Base-by-base conservation (phyloP, 2,797 vertebrate genomes). In the Notolabrus celidotus region DNA sequence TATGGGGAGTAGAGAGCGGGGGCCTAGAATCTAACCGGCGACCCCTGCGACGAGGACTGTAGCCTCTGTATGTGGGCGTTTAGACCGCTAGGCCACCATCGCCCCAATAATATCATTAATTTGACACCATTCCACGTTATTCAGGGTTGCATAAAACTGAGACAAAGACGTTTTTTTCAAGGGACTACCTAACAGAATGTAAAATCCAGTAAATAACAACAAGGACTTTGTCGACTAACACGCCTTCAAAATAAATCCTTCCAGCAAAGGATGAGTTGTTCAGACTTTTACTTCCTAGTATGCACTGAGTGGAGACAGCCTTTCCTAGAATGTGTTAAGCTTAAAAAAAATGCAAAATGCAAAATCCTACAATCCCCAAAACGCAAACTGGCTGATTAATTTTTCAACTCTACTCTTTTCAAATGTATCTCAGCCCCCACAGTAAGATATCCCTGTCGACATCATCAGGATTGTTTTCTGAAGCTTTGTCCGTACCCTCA, bases 401-500 rank as follows among this genome's bases (percentile, higher is more conserved):
- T n/a, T n/a, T n/a, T n/a, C n/a, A 31, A 31, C 29, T 31, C 29
- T 31, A n/a, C 29, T 31, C 31, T 31, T 31, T 31, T 31, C 1
- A 31, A 31, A 31, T 31, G 31, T 14, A 11, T 46, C 45, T 23
- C 5, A 46, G 45, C 45, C 23, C 1, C n/a, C 5, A 10, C 42
- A 22, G 7, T 1, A 7, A 51, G 53, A 39, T 15, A 33, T 53
- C 25, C 19, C 31, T 25, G 20, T 66, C 38, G 47, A 39, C 45
- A 36, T 60, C 23, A 45, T 39, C 19, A 16, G n/a, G 23, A 17
- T 10, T 39, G 14, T 31, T 19, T 50, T 15, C 7, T 20, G 25
- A 15, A 15, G 46, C n/a, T 25, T 31, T 51, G 10, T 31, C 82
- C 93, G 0, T 95, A 99, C 98, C 96, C 95, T 96, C 96, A 99